Evolutionary conservation across 2,113 vertebrate genomes (phyloP).

Genomic region (Petroica traversi): DNA sequence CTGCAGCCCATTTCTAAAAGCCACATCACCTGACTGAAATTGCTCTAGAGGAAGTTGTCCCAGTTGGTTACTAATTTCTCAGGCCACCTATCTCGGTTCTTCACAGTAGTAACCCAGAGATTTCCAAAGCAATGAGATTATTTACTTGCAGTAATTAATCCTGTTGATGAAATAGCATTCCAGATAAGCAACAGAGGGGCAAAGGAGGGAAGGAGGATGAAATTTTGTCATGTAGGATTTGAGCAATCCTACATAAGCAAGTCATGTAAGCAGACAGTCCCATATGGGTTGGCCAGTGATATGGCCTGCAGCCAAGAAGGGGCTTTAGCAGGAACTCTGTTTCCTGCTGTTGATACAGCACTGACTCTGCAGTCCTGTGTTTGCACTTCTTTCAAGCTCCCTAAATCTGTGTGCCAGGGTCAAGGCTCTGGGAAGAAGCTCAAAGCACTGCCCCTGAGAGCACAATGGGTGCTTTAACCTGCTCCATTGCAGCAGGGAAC

Average conservation of each 20-base stretch:
- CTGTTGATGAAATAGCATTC: neutral
- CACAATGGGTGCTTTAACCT: neutral
- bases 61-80: neutral
- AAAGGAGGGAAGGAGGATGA: neutral
- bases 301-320: conserved; percentile 33
- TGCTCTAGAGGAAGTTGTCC: neutral
- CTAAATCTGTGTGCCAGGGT: neutral
- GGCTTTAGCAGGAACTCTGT: conserved; percentile 20
- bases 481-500: neutral
- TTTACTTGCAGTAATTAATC: neutral
- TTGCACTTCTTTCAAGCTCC: neutral
- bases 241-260: neutral
- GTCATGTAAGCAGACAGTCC: neutral
- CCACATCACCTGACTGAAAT: neutral
- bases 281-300: neutral
- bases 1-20: neutral
- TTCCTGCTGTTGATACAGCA: conserved; percentile 6
- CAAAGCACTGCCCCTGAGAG: neutral
- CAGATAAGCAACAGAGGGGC: neutral
- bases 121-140: neutral
- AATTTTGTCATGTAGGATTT: neutral
- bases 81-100: neutral
- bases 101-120: neutral
- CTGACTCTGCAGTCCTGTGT: neutral
- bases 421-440: neutral